Percentiles rank a stretch among this genome's conserved stretches.
These are phyloP conservation scores for Pocillopora meandrina DNA, from an alignment of 92 coral and sea anemone species.

Conservation along the genomic window DNA sequence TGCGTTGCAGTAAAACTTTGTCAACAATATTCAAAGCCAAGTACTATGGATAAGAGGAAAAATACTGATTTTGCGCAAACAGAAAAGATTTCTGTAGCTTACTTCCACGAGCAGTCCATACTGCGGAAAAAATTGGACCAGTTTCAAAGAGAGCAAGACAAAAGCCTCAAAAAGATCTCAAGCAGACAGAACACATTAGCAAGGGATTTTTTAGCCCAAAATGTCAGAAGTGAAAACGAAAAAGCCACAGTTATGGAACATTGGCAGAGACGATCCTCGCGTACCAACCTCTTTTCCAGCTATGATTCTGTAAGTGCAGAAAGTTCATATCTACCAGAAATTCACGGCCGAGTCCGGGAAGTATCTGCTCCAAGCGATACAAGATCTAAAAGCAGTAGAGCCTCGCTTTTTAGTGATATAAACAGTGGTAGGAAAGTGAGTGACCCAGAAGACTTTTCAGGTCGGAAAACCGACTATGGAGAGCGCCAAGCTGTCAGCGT, in stretches of 20 bases:
- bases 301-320: not conserved
- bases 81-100: slow-evolving; percentile 10
- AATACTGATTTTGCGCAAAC: not conserved
- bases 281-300: not conserved
- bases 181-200: slow-evolving; percentile 19
- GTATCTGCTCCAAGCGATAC: slow-evolving; percentile 4
- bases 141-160: slow-evolving; percentile 24
- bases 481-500: not conserved
- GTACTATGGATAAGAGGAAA: slow-evolving; percentile 25
- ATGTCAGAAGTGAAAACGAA: not conserved
- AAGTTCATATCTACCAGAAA: slow-evolving; percentile 5
- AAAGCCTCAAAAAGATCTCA: slow-evolving; percentile 22
- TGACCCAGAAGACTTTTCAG: slow-evolving; percentile 7
- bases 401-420: not conserved
- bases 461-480: not conserved
- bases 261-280: not conserved
- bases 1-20: not conserved
- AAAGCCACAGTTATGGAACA: not conserved
- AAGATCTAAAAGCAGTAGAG: not conserved
- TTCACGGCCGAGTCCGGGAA: not conserved
- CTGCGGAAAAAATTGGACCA: slow-evolving; percentile 14
- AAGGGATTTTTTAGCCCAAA: not conserved
- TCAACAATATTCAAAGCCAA: not conserved
- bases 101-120: slow-evolving; percentile 22
- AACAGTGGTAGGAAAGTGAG: not conserved